A percentile compares a stretch with the other conserved stretches of the same genome.
Evolutionary conservation across 2,888 invertebrate species (phyloP).

Genomic region (Mesochorus sp.): DNA sequence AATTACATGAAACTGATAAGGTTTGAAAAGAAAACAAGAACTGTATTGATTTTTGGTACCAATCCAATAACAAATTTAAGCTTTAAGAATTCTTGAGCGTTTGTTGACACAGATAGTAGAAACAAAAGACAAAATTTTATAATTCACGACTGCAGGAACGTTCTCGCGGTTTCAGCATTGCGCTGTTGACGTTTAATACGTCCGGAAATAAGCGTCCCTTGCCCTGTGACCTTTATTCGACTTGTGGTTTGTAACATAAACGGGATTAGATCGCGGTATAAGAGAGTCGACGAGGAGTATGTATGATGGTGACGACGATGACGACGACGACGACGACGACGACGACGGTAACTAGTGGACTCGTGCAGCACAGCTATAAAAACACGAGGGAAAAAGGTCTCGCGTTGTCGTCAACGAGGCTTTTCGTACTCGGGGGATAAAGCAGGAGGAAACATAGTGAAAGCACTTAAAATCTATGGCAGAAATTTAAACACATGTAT

Average conservation of each 20-base stretch:
- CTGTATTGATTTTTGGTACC: too few species aligned
- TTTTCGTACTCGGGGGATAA: neutral
- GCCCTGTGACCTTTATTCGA: constrained; percentile 7
- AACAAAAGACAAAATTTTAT: too few species aligned
- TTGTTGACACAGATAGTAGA: too few species aligned
- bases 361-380: neutral
- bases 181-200: constrained; percentile 16
- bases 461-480: neutral
- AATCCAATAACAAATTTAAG: too few species aligned
- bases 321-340: constrained; percentile 14
- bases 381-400: constrained; percentile 48
- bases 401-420: constrained; percentile 13
- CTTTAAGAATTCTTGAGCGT: too few species aligned
- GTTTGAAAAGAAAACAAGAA: too few species aligned
- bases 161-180: neutral
- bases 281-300: constrained; percentile 22
- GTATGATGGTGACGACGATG: neutral
- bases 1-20: too few species aligned
- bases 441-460: neutral
- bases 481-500: neutral
- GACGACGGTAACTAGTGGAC: constrained; percentile 45
- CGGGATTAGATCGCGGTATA: neutral
- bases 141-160: neutral
- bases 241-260: neutral
- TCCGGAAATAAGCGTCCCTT: constrained; percentile 3